phyloP scores from a whole-genome alignment of 2,888 invertebrate species.

The Perdita meconis region DNA sequence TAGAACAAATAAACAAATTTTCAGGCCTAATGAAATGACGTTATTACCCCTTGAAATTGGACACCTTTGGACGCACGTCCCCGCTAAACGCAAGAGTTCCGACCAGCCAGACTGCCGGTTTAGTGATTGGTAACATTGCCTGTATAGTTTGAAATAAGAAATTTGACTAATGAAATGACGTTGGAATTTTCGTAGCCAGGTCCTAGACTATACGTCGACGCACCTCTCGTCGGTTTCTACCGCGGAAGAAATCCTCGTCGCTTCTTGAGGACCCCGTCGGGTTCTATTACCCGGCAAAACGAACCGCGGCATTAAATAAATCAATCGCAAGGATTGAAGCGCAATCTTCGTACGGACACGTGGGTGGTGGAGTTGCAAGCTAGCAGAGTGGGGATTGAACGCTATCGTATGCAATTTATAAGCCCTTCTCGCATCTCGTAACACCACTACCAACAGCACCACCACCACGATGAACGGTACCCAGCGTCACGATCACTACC shows the following conservation, averaged over 20 bases:
- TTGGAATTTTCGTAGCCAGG: too few species aligned
- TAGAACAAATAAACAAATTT: too few species aligned
- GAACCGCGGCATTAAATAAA: constrained; percentile 71
- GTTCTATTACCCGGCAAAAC: constrained; percentile 43
- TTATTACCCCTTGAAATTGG: too few species aligned
- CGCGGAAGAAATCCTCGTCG: constrained; percentile 9
- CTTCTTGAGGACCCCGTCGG: constrained; percentile 29
- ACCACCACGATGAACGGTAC: constrained; percentile 60
- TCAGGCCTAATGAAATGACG: too few species aligned
- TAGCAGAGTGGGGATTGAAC: constrained; percentile 61
- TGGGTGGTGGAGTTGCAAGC: constrained; percentile 62
- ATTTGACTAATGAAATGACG: too few species aligned
- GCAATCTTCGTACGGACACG: constrained; percentile 76
- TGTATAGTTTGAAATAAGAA: too few species aligned
- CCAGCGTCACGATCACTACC: constrained; percentile 72
- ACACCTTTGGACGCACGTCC: too few species aligned
- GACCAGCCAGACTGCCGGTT: too few species aligned
- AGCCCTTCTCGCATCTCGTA: constrained; percentile 76
- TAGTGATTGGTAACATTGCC: too few species aligned
- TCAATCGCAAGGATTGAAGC: constrained; percentile 75
- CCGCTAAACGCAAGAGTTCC: too few species aligned
- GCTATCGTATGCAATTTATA: constrained; percentile 82
- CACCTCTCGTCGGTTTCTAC: neutral
- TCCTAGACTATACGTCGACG: too few species aligned
- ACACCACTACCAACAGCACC: constrained; percentile 67